Base-by-base conservation (phyloP, 2,888 invertebrate genomes). In the Caenorhabditis angaria region DNA sequence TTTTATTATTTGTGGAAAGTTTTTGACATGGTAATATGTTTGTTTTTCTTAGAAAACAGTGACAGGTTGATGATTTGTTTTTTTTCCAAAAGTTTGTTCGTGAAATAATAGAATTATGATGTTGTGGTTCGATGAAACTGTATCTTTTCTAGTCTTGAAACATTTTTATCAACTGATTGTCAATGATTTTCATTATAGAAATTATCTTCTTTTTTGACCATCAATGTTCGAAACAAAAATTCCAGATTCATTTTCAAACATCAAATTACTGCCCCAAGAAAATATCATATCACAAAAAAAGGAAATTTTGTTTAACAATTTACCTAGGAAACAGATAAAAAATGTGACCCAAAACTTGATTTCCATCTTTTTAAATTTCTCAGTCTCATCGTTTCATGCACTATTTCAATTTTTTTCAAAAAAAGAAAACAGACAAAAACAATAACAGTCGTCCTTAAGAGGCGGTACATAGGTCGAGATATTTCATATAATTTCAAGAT, bases 331-430 rank as follows among this genome's bases (percentile, higher is more conserved):
- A 41, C 41, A 41, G 41, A 41, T 41, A 41, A 41, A 32, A 41
- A 41, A 41, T 41, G 41, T 41, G 41, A 41, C 41, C 41, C 41
- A 41, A 41, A 41, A 41, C 41, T 41, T 41, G 41, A 41, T 41
- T 41, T 41, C 18, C 10, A 41, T 41, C 41, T 18, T 41, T 41
- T 41, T 18, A 41, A 41, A 41, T 10, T 41, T 41, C 2, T 14
- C 41, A 41, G 41, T 41, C 41, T 41, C 41, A 41, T 18, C 41
- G 18, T 41, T 41, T 14, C 41, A 41, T 18, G 14, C 41, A 41
- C 41, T 41, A 41, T 41, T 18, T 41, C 41, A n/a, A n/a, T n/a
- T n/a, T n/a, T n/a, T 41, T 3, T 18, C 41, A 41, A 41, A 41
- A 41, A 41, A 14, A 41, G 18, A 18, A 41, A 41, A 14, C 10